Evolutionary conservation across 2,113 vertebrate genomes (phyloP).

Genomic region (Myodes glareolus): DNA sequence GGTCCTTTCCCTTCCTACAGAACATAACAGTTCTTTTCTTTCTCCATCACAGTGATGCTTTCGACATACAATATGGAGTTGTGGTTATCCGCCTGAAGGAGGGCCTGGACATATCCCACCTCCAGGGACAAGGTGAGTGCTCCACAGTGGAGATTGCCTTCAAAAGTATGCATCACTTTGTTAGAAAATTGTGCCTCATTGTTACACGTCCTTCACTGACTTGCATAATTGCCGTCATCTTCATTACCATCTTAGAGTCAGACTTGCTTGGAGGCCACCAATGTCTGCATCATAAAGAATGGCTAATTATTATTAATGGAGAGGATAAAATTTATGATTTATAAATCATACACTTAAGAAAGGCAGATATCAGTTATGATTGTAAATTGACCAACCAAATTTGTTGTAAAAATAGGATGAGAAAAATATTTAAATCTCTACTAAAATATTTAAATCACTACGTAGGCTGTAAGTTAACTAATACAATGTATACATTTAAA

Average conservation of each 20-base stretch:
- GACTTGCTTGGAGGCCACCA: neutral
- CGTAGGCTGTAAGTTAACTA: neutral
- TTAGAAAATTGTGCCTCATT: neutral
- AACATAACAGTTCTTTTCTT: constrained; percentile 21
- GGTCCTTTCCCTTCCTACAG: constrained; percentile 47
- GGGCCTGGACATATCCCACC: constrained; percentile 97
- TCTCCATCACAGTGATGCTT: constrained; percentile 91
- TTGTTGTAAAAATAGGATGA: constrained; percentile 21
- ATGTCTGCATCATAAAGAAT: neutral
- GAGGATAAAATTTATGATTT: constrained; percentile 1
- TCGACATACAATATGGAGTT: constrained; percentile 96
- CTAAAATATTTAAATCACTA: neutral
- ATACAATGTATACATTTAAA: neutral
- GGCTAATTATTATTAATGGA: constrained; percentile 12
- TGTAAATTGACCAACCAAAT: neutral
- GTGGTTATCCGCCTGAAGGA: constrained; percentile 96
- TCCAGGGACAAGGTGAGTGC: constrained; percentile 95
- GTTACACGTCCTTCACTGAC: neutral
- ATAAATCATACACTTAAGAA: neutral
- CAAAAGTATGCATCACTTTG: neutral
- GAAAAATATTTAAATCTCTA: constrained; percentile 11
- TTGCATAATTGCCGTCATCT: neutral
- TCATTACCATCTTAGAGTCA: neutral
- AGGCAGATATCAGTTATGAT: neutral
- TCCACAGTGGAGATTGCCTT: constrained; percentile 4